A percentile compares a stretch with the other conserved stretches of the same genome.
Evolutionary conservation across 2,888 invertebrate species (phyloP).

Genomic region (Athetis lepigone): DNA sequence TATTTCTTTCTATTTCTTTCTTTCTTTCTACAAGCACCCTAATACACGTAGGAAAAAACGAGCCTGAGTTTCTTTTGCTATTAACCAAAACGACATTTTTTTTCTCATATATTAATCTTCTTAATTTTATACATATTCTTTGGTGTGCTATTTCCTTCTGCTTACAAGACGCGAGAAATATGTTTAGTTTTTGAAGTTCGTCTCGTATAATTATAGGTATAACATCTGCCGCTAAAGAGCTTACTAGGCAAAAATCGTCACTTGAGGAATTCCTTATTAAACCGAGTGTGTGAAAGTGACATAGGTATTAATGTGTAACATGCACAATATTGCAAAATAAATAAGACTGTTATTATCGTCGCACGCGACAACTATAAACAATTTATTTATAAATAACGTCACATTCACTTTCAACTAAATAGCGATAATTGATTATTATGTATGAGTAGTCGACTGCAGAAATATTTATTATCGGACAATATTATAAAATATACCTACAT

Average conservation of each 20-base stretch:
- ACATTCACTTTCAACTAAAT: not conserved
- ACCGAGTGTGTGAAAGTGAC: not conserved
- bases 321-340: not conserved
- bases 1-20: no score
- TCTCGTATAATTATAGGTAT: constrained; percentile 27
- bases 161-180: not conserved
- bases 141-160: not conserved
- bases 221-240: constrained; percentile 1
- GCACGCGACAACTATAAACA: constrained; percentile 8
- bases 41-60: no score
- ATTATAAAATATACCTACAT: not conserved
- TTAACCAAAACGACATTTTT: no score
- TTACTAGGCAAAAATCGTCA: constrained; percentile 3
- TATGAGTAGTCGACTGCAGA: constrained; percentile 1
- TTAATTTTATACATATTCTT: no score
- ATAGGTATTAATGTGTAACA: no score
- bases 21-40: no score
- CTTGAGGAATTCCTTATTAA: constrained; percentile 26
- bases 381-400: constrained; percentile 14
- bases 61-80: no score
- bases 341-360: not conserved
- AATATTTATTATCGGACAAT: not conserved
- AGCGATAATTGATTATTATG: not conserved
- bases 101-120: no score
- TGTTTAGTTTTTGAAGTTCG: constrained; percentile 12